Percentiles rank a stretch among this genome's conserved stretches.
Conservation (phyloP, 2,113 vertebrate species). For the Ceuthmochares aereus region DNA sequence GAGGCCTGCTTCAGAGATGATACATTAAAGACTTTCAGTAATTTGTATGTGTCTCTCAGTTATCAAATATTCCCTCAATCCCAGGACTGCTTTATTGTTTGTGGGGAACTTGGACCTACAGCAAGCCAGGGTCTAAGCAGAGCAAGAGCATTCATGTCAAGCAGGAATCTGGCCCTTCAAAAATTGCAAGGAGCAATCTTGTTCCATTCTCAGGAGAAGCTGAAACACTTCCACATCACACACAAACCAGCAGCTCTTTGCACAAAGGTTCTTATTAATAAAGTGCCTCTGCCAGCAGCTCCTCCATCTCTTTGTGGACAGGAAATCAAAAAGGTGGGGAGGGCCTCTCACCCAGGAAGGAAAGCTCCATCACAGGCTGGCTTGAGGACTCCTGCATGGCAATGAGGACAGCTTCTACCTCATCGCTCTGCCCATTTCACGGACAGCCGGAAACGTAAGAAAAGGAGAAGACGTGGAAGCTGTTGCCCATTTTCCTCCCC, state of each 20-base stretch:
- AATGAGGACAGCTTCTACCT: neutral
- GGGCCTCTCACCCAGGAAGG: neutral
- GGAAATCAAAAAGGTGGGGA: neutral
- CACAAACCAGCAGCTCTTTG: neutral
- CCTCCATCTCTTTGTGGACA: fast-evolving
- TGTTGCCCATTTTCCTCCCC: neutral
- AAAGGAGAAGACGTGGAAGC: neutral
- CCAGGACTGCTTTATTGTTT: neutral
- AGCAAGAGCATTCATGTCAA: neutral
- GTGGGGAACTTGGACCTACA: neutral
- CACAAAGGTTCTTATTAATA: neutral
- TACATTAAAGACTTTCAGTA: neutral
- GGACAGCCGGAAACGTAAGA: neutral
- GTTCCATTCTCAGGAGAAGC: neutral
- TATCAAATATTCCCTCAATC: neutral
- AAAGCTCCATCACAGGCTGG: neutral
- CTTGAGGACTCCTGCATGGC: neutral
- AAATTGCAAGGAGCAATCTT: neutral
- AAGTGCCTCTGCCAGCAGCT: neutral
- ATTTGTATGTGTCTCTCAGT: neutral
- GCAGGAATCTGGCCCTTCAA: neutral
- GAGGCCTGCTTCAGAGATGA: neutral
- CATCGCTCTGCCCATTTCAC: neutral
- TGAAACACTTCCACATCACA: neutral
- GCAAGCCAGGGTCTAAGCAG: neutral